A percentile compares a stretch with the other conserved stretches of the same genome.
Evolutionary conservation across 1,140 invertebrate genomes (phyloP).

Genomic region (Cheumatopsyche charites): DNA sequence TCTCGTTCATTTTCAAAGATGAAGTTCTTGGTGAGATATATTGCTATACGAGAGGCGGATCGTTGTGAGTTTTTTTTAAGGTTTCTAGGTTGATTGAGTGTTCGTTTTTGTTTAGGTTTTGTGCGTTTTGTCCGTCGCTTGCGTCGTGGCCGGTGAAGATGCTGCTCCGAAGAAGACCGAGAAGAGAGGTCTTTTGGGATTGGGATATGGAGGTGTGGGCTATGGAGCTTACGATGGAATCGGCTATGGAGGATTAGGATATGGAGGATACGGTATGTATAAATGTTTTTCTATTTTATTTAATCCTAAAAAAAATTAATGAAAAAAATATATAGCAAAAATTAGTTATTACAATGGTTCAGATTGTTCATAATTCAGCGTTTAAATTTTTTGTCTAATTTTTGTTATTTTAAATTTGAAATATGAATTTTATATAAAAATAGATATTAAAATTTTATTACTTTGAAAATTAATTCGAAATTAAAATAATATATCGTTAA

Average conservation of each 20-base stretch:
- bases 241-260: conserved; percentile 38
- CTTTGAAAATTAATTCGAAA: too few relatives aligned
- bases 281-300: background rate
- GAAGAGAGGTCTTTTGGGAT: conserved; percentile 37
- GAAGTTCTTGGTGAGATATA: conserved; percentile 43
- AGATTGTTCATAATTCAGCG: too few relatives aligned
- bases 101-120: conserved; percentile 20
- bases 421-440: too few relatives aligned
- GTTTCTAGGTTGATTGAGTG: background rate
- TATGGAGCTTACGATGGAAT: conserved; percentile 31
- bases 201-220: conserved; percentile 43
- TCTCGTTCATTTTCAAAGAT: conserved; percentile 31
- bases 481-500: too few relatives aligned
- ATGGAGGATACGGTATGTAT: conserved; percentile 39
- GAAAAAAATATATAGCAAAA: too few relatives aligned
- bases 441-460: too few relatives aligned
- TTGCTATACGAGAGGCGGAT: background rate
- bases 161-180: conserved; percentile 44
- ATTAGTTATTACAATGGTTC: too few relatives aligned
- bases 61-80: conserved; percentile 1
- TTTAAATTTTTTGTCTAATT: too few relatives aligned
- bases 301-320: background rate
- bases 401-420: too few relatives aligned
- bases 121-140: conserved; percentile 36
- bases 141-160: conserved; percentile 38